Evolutionary conservation across 2,113 vertebrate species (phyloP), one percentile per base, ranked within the genome.

Genomic region (Leptodactylus fuscus): DNA sequence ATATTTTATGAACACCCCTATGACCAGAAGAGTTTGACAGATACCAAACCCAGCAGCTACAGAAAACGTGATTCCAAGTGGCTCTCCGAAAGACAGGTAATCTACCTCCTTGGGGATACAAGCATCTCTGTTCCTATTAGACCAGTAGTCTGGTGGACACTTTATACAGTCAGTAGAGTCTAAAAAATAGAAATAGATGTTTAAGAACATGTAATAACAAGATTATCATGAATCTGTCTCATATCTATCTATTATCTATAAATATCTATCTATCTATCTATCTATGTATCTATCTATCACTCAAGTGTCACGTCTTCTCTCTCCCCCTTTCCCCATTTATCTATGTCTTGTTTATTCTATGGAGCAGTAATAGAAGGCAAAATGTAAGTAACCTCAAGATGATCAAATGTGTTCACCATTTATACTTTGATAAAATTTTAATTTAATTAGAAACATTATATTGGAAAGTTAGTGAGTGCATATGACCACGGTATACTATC

Each of bases 1-100:
- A 87, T 93, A 80, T 71, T 90, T 87, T 74, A 94, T 87, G 85
- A 94, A 94, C 6, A 95, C 89, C 6, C 91, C 51, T 84, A 90
- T 89, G 18, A 95, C 92, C 49, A 88, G 88, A 24, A 90, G 82
- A 53, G 94, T 94, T 36, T 93, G 86, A 0, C 83, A 22, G 1
- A 86, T 87, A 9, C 95, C 93, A 3, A 87, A 90, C 20, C 24
- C 24, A 44, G 76, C 83, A 20, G 36, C 36, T 49, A 82, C 15
- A 15, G 87, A 88, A 51, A 89, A 49, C 36, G 77, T 73, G 0
- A 81, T 38, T 16, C 87, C 44, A 5, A 93, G 89, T 16, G 88
- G 86, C 81, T 93, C 74, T 1, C 58, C 48, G 85, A 81, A 92
- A 36, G 90, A 89, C 41, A 91, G 53, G 81, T 91, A 92, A 83